These are phyloP conservation scores for Reinhardtius hippoglossoides DNA, from an alignment of 2,113 vertebrate species.

Conservation along the genomic window DNA sequence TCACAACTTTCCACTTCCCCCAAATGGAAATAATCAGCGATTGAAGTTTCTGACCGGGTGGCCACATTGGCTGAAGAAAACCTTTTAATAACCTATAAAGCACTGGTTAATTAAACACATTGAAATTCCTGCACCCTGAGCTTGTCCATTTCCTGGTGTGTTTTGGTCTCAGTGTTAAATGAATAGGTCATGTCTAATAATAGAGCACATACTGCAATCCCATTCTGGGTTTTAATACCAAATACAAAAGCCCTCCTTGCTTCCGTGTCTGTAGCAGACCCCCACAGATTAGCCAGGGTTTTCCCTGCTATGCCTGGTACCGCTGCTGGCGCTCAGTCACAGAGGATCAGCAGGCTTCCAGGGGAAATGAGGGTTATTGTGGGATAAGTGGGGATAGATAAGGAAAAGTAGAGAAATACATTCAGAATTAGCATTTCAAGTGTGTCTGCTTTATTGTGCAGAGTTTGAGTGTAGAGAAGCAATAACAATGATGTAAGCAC, in stretches of 20 bases:
- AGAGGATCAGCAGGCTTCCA: constrained; percentile 51
- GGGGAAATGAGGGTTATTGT: constrained; percentile 18
- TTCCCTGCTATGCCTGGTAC: constrained; percentile 37
- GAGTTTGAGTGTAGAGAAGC: neutral
- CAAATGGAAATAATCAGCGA: no score
- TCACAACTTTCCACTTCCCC: no score
- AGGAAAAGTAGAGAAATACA: constrained; percentile 12
- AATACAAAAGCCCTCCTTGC: constrained; percentile 46
- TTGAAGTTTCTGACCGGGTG: no score
- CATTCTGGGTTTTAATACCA: constrained; percentile 31
- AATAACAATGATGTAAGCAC: neutral
- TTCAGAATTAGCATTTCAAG: constrained; percentile 1
- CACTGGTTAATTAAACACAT: neutral
- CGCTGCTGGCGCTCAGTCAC: constrained; percentile 8
- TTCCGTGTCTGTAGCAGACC: constrained; percentile 32
- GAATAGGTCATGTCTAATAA: constrained; percentile 43
- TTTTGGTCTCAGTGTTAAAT: neutral
- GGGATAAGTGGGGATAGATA: constrained; percentile 23
- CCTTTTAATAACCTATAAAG: neutral
- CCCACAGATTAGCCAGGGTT: constrained; percentile 38
- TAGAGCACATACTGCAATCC: constrained; percentile 38
- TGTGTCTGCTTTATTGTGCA: constrained; percentile 21
- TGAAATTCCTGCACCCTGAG: constrained; percentile 25
- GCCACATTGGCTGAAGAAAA: neutral
- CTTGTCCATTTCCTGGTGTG: neutral